Base-by-base conservation (phyloP, 2,888 invertebrate genomes). In the Linnaemya tessellans region DNA sequence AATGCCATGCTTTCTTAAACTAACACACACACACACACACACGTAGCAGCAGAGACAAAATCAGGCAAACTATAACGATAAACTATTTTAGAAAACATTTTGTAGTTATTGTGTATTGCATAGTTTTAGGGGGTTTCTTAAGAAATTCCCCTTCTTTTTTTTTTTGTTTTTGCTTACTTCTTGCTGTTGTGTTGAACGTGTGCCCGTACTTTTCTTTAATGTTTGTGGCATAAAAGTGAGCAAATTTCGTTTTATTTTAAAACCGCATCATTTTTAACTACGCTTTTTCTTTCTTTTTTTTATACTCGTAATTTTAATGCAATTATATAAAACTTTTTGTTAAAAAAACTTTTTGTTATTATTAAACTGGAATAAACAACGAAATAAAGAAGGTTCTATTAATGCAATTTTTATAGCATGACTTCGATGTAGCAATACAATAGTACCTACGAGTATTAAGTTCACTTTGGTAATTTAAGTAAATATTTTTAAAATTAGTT, bases 31-130 rank as follows among this genome's bases (percentile, higher is more conserved):
- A 46, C 25, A 43, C 65, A 25, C 25, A 18, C 54, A 35, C 65
- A 68, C 18, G 18, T 77, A 65, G 11, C n/a, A 67, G 43, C 60
- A 64, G 65, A 38, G 46, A 25, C 71, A 64, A 73, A 73, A 64
- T 65, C 64, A 58, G 58, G 3, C 73, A 64, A 62, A 88, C 87
- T 86, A 87, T 84, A 86, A 87, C 88, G 87, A 88, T 88, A 88
- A 88, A 88, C 88, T 88, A 88, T 88, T 88, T 88, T 87, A 87
- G 87, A 87, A 86, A 68, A 70, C 75, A 43, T 60, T 71, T 11
- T 70, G 10, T 35, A 7, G 41, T 46, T 71, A n/a, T 74, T 68
- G 10, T 78, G 30, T 41, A 51, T 71, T 78, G 80, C 80, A 80
- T 80, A 80, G 74, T 80, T 78, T 82, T 71, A 73, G 65, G 82